Evolutionary conservation across 2,797 vertebrate genomes (phyloP).

Genomic region (Microcaecilia unicolor): DNA sequence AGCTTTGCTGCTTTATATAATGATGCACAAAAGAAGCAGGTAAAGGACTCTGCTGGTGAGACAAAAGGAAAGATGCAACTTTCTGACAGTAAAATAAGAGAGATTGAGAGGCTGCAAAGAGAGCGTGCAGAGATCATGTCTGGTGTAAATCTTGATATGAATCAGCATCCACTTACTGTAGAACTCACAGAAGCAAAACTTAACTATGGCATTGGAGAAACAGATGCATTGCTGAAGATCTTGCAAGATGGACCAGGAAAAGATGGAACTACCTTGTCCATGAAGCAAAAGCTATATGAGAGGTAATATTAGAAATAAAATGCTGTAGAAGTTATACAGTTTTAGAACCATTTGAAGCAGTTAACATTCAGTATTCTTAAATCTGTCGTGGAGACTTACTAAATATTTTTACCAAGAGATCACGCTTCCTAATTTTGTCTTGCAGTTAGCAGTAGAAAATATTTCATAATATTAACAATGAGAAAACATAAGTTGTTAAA

Average conservation of each 20-base stretch:
- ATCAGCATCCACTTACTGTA: constrained; percentile 67
- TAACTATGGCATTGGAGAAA: constrained; percentile 77
- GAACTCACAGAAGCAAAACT: constrained; percentile 86
- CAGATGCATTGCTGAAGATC: constrained; percentile 73
- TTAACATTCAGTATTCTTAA: too few relatives aligned
- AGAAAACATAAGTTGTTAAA: too few relatives aligned
- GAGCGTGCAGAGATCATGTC: constrained; percentile 77
- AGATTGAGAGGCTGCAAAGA: constrained; percentile 61
- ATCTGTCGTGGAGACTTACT: too few relatives aligned
- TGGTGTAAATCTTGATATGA: constrained; percentile 61
- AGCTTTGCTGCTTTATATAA: constrained; percentile 8
- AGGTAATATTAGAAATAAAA: constrained; percentile 28
- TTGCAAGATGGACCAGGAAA: constrained; percentile 59
- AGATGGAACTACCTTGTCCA: constrained; percentile 16
- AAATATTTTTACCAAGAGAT: too few relatives aligned
- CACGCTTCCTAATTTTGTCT: too few relatives aligned
- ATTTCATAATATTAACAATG: too few relatives aligned
- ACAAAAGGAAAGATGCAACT: constrained; percentile 10
- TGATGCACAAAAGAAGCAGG: constrained; percentile 10
- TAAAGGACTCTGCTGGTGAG: background rate
- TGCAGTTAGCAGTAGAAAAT: too few relatives aligned
- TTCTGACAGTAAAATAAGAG: constrained; percentile 40
- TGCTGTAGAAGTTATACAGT: too few relatives aligned
- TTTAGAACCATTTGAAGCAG: too few relatives aligned
- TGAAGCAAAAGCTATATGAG: constrained; percentile 46